phyloP scores from a whole-genome alignment of 1,140 invertebrate species.

The Hylyphantes graminicola region DNA sequence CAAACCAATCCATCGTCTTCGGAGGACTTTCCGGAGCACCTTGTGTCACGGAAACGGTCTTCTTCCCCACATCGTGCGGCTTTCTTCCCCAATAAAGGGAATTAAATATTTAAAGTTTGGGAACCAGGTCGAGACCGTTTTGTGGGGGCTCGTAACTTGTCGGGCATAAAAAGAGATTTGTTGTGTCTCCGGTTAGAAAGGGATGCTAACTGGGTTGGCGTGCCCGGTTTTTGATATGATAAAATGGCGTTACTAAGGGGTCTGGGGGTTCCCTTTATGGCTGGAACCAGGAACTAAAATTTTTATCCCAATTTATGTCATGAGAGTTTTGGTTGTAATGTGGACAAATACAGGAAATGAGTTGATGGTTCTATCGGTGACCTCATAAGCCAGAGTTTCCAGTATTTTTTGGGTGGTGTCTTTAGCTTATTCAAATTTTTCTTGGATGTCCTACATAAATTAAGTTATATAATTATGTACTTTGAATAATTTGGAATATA shows the following conservation, averaged over 20 bases:
- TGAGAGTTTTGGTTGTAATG: no score
- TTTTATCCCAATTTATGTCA: neutral
- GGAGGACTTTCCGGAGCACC: conserved; percentile 6
- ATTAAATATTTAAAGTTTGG: conserved; percentile 58
- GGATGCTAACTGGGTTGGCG: conserved; percentile 31
- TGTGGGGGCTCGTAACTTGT: conserved; percentile 34
- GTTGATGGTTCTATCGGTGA: no score
- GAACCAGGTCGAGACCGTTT: conserved; percentile 12
- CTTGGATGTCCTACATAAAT: no score
- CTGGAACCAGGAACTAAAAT: neutral
- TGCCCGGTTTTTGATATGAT: conserved; percentile 8
- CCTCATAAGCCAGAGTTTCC: no score
- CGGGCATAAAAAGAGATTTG: conserved; percentile 43
- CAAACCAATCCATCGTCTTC: no score
- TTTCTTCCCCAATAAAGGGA: conserved; percentile 8
- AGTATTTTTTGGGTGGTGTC: no score
- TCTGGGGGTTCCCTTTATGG: neutral
- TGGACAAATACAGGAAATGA: no score
- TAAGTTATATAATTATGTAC: no score
- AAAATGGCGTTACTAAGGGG: neutral
- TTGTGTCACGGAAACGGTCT: conserved; percentile 22
- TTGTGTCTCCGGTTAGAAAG: conserved; percentile 4
- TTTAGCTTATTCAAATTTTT: no score
- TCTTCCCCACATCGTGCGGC: neutral
- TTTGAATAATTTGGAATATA: no score